Evolutionary conservation across 1,140 invertebrate species (phyloP), one percentile per base, ranked within the genome.

Genomic region (Drosophila ercepeae): DNA sequence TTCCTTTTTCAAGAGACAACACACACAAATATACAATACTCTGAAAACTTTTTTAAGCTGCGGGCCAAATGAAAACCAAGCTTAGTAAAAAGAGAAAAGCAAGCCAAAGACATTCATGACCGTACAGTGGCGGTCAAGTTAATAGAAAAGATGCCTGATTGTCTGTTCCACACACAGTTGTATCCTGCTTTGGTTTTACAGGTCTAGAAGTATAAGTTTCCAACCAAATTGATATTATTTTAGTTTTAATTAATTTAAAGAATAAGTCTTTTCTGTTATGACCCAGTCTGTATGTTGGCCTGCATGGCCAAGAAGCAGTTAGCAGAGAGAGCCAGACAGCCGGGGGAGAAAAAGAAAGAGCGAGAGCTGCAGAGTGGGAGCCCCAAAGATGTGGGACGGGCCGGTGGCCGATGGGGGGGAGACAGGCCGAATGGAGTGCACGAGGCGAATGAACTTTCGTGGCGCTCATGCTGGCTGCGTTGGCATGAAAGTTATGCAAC

Each of bases 401-500:
- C 29, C 51, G 34, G 25, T 6, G 13, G 23, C n/a, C n/a, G n/a
- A n/a, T n/a, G n/a, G 11, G 23, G 54, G 36, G 25, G 18, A 14
- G 45, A 23, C 42, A 34, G 44, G 19, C 27, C 53, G 76, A 82
- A 78, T 89, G 75, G 86, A 89, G 86, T 89, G 86, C 86, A 89
- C 77, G 78, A 89, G 86, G 86, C 86, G 86, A 89, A 89, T 89
- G 86, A 89, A 89, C 86, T 89, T 86, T 83, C 70, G 70, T 63
- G 73, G 81, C 77, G 63, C 84, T 75, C 55, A 55, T 70, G 81
- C 70, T 83, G 78, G 44, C 78, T 74, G 78, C 69, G 78, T 75
- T 74, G 76, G 70, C 82, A 82, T 74, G 86, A 86, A 82, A 89
- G 86, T 89, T 89, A 89, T 89, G 86, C 86, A 89, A 89, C 84